Conservation (phyloP, 2,888 invertebrate species). For the Cordilura impudica region DNA sequence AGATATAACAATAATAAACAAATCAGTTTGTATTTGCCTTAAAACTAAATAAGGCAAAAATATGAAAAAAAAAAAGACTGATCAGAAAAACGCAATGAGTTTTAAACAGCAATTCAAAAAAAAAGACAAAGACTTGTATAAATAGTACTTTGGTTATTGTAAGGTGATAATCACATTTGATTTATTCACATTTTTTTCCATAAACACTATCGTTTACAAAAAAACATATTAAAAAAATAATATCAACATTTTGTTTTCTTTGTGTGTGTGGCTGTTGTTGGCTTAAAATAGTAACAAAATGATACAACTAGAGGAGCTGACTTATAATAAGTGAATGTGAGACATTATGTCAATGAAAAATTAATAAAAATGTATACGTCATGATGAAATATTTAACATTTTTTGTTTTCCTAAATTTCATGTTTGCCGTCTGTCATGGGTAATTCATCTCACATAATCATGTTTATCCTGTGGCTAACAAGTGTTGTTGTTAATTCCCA, state of each 20-base stretch:
- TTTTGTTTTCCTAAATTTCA: background rate
- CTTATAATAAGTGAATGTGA: conserved; percentile 46
- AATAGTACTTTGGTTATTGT: conserved; percentile 27
- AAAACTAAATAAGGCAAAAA: conserved; percentile 19
- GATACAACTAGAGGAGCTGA: conserved; percentile 42
- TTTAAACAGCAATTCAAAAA: conserved; percentile 16
- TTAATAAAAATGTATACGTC: conserved; percentile 15
- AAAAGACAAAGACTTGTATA: conserved; percentile 33
- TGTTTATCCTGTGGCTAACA: conserved; percentile 53
- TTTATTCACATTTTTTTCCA: conserved; percentile 50
- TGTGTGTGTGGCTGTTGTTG: background rate
- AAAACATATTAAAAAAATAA: background rate
- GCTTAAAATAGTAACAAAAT: conserved; percentile 22
- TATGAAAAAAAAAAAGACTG: background rate
- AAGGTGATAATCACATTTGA: conserved; percentile 58
- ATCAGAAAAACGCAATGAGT: conserved; percentile 32
- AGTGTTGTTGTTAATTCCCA: conserved; percentile 56
- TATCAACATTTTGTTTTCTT: conserved; percentile 28
- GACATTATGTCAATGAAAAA: conserved; percentile 43
- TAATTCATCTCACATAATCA: conserved; percentile 49
- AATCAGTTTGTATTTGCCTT: conserved; percentile 9
- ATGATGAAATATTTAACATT: conserved; percentile 46
- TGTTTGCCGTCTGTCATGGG: background rate
- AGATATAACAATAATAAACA: conserved; percentile 5
- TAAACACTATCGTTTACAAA: conserved; percentile 36